Percentiles rank a stretch among this genome's conserved stretches.
Evolutionary conservation across 2,888 invertebrate genomes (phyloP).

Genomic region (Heliconius erato): DNA sequence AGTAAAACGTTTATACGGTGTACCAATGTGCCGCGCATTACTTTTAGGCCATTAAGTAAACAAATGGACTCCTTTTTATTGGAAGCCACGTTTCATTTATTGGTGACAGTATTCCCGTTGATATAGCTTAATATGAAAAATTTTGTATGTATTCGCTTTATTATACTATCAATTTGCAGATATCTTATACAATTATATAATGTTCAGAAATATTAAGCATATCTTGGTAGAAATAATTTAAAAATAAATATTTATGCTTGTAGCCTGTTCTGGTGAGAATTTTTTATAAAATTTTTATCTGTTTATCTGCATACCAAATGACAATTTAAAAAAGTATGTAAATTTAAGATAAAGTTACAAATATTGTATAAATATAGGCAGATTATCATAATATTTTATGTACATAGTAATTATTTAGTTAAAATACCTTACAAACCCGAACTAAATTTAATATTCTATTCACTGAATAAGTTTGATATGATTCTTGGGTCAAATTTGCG

Average conservation of each 20-base stretch:
- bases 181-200: too few relatives aligned
- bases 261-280: too few relatives aligned
- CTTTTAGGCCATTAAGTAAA: conserved; percentile 23
- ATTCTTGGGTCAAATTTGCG: conserved; percentile 22
- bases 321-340: too few relatives aligned
- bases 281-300: too few relatives aligned
- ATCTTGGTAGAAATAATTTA: background rate
- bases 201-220: background rate
- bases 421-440: background rate
- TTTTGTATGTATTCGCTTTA: background rate
- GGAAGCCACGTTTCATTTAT: conserved; percentile 17
- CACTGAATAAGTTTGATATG: conserved; percentile 7
- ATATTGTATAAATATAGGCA: background rate
- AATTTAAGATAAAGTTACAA: background rate
- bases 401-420: background rate
- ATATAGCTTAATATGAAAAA: background rate
- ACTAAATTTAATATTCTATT: conserved; percentile 19
- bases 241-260: too few relatives aligned
- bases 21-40: conserved; percentile 17
- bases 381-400: background rate
- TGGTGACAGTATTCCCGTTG: conserved; percentile 3
- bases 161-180: background rate
- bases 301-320: too few relatives aligned
- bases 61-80: conserved; percentile 25
- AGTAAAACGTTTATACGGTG: conserved; percentile 23